Conservation (phyloP, 2,888 invertebrate genomes). For the Calephelis perditalis region DNA sequence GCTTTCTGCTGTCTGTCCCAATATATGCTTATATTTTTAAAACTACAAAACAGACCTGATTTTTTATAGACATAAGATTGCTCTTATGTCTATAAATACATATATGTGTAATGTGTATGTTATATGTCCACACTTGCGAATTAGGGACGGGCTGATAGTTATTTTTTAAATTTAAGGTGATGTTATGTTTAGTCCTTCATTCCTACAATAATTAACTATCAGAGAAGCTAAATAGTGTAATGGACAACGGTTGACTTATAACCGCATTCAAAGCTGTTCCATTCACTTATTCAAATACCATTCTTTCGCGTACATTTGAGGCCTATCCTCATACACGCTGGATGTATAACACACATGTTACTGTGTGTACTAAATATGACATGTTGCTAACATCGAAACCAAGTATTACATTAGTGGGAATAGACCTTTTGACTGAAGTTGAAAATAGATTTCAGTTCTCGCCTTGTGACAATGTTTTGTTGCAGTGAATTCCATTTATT, state of each 20-base stretch:
- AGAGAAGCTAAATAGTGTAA: constrained; percentile 65
- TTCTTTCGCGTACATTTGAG: constrained; percentile 41
- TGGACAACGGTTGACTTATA: constrained; percentile 58
- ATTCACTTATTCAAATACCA: constrained; percentile 39
- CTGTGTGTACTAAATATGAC: too few relatives aligned
- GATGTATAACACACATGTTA: constrained; percentile 17
- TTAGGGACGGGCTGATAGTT: too few relatives aligned
- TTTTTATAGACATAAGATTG: too few relatives aligned
- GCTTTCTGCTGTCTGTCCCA: too few relatives aligned
- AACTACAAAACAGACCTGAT: too few relatives aligned
- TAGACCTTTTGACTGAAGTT: constrained; percentile 23
- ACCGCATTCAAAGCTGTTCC: constrained; percentile 43
- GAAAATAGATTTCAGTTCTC: constrained; percentile 34
- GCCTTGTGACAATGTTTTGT: constrained; percentile 24
- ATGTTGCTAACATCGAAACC: too few relatives aligned
- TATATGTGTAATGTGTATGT: too few relatives aligned
- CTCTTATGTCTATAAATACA: too few relatives aligned
- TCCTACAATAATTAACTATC: constrained; percentile 38
- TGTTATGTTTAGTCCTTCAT: too few relatives aligned
- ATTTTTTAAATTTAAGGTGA: background rate
- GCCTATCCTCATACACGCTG: constrained; percentile 23
- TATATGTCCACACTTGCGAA: too few relatives aligned
- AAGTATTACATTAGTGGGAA: background rate
- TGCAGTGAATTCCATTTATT: constrained; percentile 12
- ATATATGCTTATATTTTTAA: too few relatives aligned